Base-by-base conservation (phyloP, 2,888 invertebrate genomes). In the Sphaerophoria rueppellii region DNA sequence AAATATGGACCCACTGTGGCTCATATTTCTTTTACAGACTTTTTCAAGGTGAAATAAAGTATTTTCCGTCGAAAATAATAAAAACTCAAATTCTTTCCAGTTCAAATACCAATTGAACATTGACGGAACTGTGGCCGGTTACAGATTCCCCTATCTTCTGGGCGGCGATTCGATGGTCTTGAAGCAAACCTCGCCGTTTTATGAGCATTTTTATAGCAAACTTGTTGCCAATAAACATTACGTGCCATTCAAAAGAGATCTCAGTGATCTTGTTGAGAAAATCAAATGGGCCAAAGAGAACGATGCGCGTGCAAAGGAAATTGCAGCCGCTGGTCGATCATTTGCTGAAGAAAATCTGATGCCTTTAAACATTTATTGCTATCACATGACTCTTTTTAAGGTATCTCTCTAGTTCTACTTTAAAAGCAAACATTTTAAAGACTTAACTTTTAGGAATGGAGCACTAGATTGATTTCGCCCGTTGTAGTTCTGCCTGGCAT, bases 51-150 rank as follows among this genome's bases (percentile, higher is more conserved):
- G 93, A 94, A 54, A 43, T 4, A 43, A 40, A 40, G 40, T 40
- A 40, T 40, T 40, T 40, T 40, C 12, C 11, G 0, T 9, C 12
- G 12, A 43, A 43, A 43, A 43, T 3, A 43, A 43, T 43, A 43
- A 9, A 43, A 9, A 43, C 40, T 40, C 40, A 7, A 40, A 40
- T 40, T 54, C 2, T 2, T 35, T 24, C 1, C 93, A 99, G 98
- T 97, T 96, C 91, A 98, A 98, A 93, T 99, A 98, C 91, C 98
- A 98, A 92, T 91, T 99, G 40, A 97, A 95, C 89, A 93, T 99
- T 73, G 99, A 99, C 93, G 99, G 99, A 14, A 98, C 98, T 50
- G 99, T 99, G 14, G 98, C 99, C 24, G 97, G 99, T 0, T 99
- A 99, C 91, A 94, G 99, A 85, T 94, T 98, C 87, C 98, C 99